Evolutionary conservation across 2,888 invertebrate species (phyloP).

Genomic region (Argyra leucocephala): DNA sequence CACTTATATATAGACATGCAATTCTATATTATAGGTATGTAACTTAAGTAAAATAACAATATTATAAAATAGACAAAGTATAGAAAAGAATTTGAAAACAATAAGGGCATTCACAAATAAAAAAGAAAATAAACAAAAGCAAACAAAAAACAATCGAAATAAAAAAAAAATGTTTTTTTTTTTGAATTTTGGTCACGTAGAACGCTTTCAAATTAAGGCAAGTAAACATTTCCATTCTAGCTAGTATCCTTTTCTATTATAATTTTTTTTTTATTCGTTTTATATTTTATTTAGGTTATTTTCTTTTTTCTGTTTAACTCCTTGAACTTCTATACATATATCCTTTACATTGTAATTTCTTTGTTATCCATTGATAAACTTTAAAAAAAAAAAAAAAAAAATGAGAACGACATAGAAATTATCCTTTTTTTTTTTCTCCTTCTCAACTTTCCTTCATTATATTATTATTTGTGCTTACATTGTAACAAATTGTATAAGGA

Average conservation of each 20-base stretch:
- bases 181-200: background rate
- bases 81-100: background rate
- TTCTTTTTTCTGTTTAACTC: background rate
- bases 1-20: no score
- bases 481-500: background rate
- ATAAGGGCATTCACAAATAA: background rate
- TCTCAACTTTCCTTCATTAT: background rate
- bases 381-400: background rate
- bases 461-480: background rate
- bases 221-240: background rate
- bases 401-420: background rate
- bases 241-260: background rate
- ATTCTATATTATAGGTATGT: no score
- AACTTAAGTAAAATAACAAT: background rate
- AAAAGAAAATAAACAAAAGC: background rate
- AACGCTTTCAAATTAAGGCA: constrained; percentile 1
- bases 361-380: background rate
- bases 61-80: background rate
- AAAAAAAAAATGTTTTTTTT: no score
- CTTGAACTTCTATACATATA: background rate
- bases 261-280: no score
- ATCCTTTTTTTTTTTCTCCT: background rate
- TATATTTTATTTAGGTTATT: background rate
- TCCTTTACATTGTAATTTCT: background rate
- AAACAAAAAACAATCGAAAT: no score